These are phyloP conservation scores for Epizoanthus stellaris DNA, from an alignment of 92 coral and sea anemone genomes.

Conservation along the genomic window DNA sequence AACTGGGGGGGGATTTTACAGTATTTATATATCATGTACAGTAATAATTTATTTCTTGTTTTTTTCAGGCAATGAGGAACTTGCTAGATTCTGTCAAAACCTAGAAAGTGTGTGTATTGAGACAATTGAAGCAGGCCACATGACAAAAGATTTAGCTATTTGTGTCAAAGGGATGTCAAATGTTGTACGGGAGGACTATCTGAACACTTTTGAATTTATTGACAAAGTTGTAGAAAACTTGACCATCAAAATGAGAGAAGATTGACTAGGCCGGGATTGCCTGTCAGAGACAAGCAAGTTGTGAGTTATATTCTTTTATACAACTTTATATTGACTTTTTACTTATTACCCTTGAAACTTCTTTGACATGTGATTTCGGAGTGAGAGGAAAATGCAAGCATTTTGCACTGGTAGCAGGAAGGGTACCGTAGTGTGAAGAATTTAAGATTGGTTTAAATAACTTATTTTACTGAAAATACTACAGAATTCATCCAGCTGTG, in stretches of 20 bases:
- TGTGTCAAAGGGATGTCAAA: constrained; percentile 90
- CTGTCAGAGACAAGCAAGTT: constrained; percentile 41
- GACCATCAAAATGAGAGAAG: constrained; percentile 41
- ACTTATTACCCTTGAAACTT: too few species aligned
- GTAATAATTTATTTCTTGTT: background rate
- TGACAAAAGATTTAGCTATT: constrained; percentile 97
- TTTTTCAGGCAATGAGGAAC: constrained; percentile 74
- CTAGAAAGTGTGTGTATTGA: constrained; percentile 86
- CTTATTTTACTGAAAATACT: too few species aligned
- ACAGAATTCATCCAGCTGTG: too few species aligned
- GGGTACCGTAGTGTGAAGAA: too few species aligned
- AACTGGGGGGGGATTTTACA: background rate
- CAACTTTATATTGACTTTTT: too few species aligned
- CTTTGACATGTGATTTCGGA: too few species aligned
- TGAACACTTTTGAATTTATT: constrained; percentile 93
- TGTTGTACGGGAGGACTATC: constrained; percentile 86
- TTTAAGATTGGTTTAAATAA: too few species aligned
- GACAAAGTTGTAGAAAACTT: constrained; percentile 90
- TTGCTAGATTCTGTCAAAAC: constrained; percentile 75
- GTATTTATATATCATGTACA: background rate
- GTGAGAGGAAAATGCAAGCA: too few species aligned
- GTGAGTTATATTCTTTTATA: background rate
- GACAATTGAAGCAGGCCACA: constrained; percentile 92
- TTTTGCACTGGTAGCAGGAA: too few species aligned
- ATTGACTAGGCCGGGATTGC: constrained; percentile 57